Conservation (phyloP, 1,140 invertebrate species). For the Eriosoma lanigerum region DNA sequence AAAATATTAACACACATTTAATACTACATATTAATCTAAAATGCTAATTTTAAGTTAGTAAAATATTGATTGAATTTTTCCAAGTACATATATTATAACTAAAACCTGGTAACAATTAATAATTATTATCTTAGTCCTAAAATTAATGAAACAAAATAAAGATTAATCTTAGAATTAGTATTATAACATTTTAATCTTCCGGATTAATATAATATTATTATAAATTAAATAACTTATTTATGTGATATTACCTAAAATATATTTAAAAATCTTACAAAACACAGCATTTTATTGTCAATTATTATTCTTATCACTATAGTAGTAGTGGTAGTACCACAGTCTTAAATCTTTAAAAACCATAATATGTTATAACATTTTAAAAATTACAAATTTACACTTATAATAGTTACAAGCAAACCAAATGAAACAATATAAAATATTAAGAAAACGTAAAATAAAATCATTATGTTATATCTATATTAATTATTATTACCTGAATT, state of each 20-base stretch:
- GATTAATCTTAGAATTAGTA: not conserved
- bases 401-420: not conserved
- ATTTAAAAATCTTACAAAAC: slow-evolving; percentile 11
- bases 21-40: too few species aligned
- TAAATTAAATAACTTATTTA: not conserved
- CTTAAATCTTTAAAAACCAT: too few species aligned
- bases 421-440: not conserved
- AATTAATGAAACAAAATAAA: slow-evolving; percentile 17
- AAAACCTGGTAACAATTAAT: not conserved
- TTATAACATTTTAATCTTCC: not conserved
- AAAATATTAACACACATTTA: too few species aligned
- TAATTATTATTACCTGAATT: too few species aligned
- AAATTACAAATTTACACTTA: not conserved
- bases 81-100: not conserved
- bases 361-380: not conserved
- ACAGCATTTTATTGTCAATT: slow-evolving; percentile 33
- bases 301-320: not conserved
- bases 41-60: not conserved
- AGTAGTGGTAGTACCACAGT: too few species aligned
- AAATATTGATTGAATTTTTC: not conserved
- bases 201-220: not conserved
- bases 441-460: not conserved
- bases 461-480: not conserved
- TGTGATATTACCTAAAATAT: not conserved
- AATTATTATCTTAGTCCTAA: not conserved